Evolutionary conservation across 2,888 invertebrate genomes (phyloP), one percentile per base, ranked within the genome.

Genomic region (Pyralis farinalis): DNA sequence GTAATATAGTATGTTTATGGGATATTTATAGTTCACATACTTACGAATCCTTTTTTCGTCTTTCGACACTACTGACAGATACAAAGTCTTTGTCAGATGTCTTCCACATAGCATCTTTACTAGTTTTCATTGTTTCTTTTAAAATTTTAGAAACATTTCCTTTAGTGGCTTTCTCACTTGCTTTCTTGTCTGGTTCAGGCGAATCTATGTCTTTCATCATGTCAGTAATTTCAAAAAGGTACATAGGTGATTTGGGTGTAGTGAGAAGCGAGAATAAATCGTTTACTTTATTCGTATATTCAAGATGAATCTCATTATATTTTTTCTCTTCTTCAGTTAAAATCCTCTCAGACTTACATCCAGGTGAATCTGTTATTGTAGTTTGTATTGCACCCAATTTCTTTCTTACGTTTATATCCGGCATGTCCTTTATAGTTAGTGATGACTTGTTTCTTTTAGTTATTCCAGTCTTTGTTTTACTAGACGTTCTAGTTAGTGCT

Each of bases 161-260:
- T 43, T 71, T 81, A 5, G 58, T 10, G 38, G 40, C 53, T 35
- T 73, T 78, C 0, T 74, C 77, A 5, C 45, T 1, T 4, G 34
- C 0, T 51, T 72, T 77, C 43, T 70, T 74, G 25, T 44, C 51
- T 1, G 74, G 71, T n/a, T 74, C 74, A 37, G 67, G 66, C n/a
- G 27, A 37, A 33, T 71, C 60, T 8, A 71, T 44, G 40, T 73
- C 74, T 43, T 52, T 58, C 12, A 56, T 38, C 67, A 84, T 78
- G 44, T 84, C 70, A 9, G 43, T 48, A n/a, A 76, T 50, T 43
- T 74, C 66, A 47, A 83, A 83, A 29, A 84, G 44, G 38, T 78
- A 80, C 5, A 61, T 47, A 42, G 58, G 37, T n/a, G 57, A 49
- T 45, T 21, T 55, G 3, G 43, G 7, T 16, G 34, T 38, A 40